These are phyloP conservation scores for Pan troglodytes DNA, from an alignment of 2,113 vertebrate genomes.

Conservation along the genomic window NHGRI_mPanTro3-v2.1_pri NC_072404.2:33446001-33446500, in stretches of 20 bases:
- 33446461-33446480: constrained; percentile 98
- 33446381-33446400: constrained; percentile 96
- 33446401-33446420: constrained; percentile 96
- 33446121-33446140: neutral
- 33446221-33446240: neutral
- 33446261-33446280: neutral
- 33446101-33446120: neutral
- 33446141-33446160: too few species aligned
- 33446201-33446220: neutral
- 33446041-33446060: neutral
- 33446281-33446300: constrained; percentile 54
- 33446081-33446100: neutral
- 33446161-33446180: neutral
- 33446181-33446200: neutral
- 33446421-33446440: constrained; percentile 99
- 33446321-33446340: constrained; percentile 90
- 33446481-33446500: constrained; percentile 92
- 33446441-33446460: constrained; percentile 98
- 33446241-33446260: neutral
- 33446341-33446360: constrained; percentile 94
- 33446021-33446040: neutral
- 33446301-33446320: constrained; percentile 46
- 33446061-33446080: neutral
- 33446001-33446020: neutral
- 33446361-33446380: constrained; percentile 97